Percentiles rank a stretch among this genome's conserved stretches.
Conservation (phyloP, 35 echinoderm and acorn worm species). For the Holothuria glaberrima region DNA sequence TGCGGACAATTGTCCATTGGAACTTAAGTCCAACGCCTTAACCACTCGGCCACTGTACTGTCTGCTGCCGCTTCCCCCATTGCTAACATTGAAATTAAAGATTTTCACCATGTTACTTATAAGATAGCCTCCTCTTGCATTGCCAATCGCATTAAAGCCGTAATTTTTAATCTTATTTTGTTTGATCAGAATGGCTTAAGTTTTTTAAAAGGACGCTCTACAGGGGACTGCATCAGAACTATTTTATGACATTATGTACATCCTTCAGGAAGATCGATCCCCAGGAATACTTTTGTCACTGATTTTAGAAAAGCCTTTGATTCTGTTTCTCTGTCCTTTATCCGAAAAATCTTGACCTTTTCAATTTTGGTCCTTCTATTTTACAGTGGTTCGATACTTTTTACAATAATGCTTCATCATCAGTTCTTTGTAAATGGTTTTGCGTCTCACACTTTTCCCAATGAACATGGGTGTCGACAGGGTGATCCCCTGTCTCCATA, state of each 20-base stretch:
- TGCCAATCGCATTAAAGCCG: neutral
- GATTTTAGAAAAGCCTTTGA: neutral
- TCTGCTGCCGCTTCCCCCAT: too few relatives aligned
- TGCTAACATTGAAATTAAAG: too few relatives aligned
- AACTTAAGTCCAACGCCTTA: constrained; percentile 86
- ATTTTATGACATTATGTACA: constrained; percentile 4
- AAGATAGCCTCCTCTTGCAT: neutral
- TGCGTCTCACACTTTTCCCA: neutral
- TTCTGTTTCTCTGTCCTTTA: neutral
- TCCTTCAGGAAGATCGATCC: neutral
- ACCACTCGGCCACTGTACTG: constrained; percentile 70
- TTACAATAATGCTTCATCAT: too few relatives aligned
- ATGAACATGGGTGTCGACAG: neutral
- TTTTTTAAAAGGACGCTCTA: neutral
- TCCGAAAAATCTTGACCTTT: neutral
- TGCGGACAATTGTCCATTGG: constrained; percentile 72
- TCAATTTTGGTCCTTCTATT: constrained; percentile 13
- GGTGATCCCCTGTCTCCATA: constrained; percentile 15
- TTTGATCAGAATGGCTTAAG: constrained; percentile 11
- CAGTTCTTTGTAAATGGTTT: neutral
- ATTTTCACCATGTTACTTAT: neutral
- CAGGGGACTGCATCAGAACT: neutral
- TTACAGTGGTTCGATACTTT: too few relatives aligned
- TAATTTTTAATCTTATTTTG: neutral
- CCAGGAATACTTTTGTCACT: neutral